A percentile compares a stretch with the other conserved stretches of the same genome.
Conservation (phyloP, 2,888 invertebrate genomes). For the Melinaea menophilus region DNA sequence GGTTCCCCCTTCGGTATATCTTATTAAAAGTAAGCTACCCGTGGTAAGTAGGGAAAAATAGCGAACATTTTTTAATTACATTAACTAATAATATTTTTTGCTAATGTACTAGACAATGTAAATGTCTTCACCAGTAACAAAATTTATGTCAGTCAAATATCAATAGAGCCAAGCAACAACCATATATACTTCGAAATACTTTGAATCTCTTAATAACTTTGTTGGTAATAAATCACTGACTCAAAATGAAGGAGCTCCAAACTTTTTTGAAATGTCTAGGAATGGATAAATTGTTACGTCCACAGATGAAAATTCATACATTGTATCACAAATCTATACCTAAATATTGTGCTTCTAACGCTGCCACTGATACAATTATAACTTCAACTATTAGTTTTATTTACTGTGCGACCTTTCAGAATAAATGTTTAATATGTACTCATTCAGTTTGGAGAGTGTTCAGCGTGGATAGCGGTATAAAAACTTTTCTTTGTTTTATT, state of each 20-base stretch:
- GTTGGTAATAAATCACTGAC: not conserved
- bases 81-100: too few relatives aligned
- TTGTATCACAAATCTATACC: too few relatives aligned
- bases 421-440: constrained; percentile 5
- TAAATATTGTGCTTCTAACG: too few relatives aligned
- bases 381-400: not conserved
- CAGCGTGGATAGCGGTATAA: constrained; percentile 44
- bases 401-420: not conserved
- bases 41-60: constrained; percentile 6
- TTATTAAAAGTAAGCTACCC: constrained; percentile 19
- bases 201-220: not conserved
- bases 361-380: not conserved
- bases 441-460: not conserved
- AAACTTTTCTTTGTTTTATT: constrained; percentile 70
- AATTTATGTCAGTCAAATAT: not conserved
- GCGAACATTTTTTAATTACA: too few relatives aligned
- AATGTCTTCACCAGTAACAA: not conserved
- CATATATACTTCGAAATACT: not conserved
- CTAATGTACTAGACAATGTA: not conserved
- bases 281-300: too few relatives aligned
- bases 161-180: not conserved
- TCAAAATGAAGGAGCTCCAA: too few relatives aligned
- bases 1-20: constrained; percentile 13
- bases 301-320: too few relatives aligned
- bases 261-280: too few relatives aligned